A percentile compares a stretch with the other conserved stretches of the same genome.
phyloP scores from a whole-genome alignment of 1,140 invertebrate species.

The Maniola jurtina region DNA sequence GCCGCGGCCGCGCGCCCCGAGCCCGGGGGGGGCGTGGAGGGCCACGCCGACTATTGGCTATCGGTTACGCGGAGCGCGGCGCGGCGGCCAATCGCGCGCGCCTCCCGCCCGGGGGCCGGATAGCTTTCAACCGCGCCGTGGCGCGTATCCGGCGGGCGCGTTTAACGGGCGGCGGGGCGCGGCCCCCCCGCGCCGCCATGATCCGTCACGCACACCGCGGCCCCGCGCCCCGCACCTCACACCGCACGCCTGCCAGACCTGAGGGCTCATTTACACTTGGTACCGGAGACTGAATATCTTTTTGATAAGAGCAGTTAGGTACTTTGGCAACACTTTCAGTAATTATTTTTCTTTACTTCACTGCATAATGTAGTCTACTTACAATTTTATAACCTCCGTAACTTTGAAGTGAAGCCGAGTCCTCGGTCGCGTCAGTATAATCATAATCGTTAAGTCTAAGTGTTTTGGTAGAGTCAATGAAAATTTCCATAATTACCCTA shows the following conservation, averaged over 20 bases:
- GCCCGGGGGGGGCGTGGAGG: constrained; percentile 37
- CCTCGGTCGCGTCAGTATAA: no score
- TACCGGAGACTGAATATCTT: constrained; percentile 4
- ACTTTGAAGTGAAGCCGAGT: no score
- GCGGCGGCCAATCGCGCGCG: constrained; percentile 61
- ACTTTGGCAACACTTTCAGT: not conserved
- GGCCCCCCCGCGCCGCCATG: constrained; percentile 65
- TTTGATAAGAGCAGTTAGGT: not conserved
- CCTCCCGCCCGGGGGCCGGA: constrained; percentile 60
- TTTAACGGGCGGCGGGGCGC: constrained; percentile 60
- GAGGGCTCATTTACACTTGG: constrained; percentile 2
- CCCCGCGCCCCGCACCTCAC: constrained; percentile 48
- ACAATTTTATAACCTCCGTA: no score
- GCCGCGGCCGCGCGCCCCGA: constrained; percentile 35
- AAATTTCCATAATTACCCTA: no score
- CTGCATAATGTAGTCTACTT: no score
- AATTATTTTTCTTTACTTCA: no score
- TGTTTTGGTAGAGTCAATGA: no score
- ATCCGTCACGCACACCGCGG: constrained; percentile 63
- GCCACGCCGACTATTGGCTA: constrained; percentile 35
- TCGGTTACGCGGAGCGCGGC: constrained; percentile 43
- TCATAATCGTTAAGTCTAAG: no score
- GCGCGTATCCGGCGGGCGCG: constrained; percentile 63
- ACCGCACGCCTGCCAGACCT: constrained; percentile 13
- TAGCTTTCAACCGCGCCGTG: constrained; percentile 62